Percentiles rank a stretch among this genome's conserved stretches.
These are phyloP conservation scores for Phrynocephalus forsythii DNA, from an alignment of 2,797 vertebrate species.

Conservation along the genomic window DNA sequence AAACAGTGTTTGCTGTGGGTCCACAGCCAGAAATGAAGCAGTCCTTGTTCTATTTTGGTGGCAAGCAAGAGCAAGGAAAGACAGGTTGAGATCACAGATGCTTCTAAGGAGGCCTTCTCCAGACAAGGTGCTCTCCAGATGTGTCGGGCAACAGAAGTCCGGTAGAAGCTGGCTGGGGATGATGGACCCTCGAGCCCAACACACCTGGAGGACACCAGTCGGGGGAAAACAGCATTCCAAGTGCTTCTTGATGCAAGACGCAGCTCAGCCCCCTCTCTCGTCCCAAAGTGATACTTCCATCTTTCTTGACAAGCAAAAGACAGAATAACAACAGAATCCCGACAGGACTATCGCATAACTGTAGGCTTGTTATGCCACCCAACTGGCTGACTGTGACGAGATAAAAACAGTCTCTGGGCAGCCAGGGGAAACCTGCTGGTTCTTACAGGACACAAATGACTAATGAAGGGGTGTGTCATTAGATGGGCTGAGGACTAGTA, in stretches of 20 bases:
- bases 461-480: not conserved
- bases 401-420: not conserved
- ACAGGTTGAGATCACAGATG: not conserved
- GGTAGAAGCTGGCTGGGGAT: not conserved
- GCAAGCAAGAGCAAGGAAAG: conserved; percentile 57
- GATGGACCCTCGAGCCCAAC: too few relatives aligned
- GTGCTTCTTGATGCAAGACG: not conserved
- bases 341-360: conserved; percentile 57
- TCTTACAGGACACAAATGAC: not conserved
- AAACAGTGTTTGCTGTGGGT: conserved; percentile 59
- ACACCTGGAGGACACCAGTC: not conserved
- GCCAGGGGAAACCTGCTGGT: conserved; percentile 1
- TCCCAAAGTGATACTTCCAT: conserved; percentile 67
- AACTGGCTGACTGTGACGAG: too few relatives aligned
- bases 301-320: conserved; percentile 39
- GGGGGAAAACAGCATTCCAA: not conserved
- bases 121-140: not conserved
- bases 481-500: not conserved
- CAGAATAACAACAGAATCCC: not conserved
- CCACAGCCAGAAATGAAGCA: conserved; percentile 48
- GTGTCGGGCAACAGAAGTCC: not conserved
- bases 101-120: not conserved
- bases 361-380: conserved; percentile 5
- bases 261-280: conserved; percentile 42
- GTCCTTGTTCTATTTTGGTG: conserved; percentile 67